Evolutionary conservation across 2,797 vertebrate genomes (phyloP).

Genomic region (Hydrolagus colliei): DNA sequence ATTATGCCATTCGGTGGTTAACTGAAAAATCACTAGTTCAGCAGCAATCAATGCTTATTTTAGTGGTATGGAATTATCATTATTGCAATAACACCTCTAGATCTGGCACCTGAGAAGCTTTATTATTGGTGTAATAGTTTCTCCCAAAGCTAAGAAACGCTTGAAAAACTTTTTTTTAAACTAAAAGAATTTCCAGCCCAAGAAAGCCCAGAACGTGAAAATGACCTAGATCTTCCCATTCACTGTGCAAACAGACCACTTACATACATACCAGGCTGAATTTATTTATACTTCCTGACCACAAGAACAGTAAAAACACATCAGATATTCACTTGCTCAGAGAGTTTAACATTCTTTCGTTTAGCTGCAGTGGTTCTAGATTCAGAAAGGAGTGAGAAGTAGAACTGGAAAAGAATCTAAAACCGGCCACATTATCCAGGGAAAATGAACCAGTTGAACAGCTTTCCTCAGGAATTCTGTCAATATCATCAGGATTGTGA

Average conservation of each 20-base stretch:
- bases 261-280: not conserved
- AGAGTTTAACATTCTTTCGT: not conserved
- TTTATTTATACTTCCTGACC: not conserved
- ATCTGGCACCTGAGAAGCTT: not conserved
- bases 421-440: constrained; percentile 29
- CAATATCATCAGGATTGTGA: constrained; percentile 15
- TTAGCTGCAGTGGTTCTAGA: constrained; percentile 41
- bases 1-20: too few species aligned
- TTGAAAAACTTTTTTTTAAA: not conserved
- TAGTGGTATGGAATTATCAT: not conserved
- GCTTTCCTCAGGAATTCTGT: constrained; percentile 28
- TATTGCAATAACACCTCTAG: not conserved
- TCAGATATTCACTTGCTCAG: not conserved
- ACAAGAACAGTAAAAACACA: not conserved
- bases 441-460: constrained; percentile 27
- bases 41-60: not conserved
- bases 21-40: too few species aligned
- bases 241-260: not conserved
- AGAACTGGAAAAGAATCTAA: not conserved
- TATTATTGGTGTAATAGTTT: not conserved
- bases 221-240: not conserved
- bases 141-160: not conserved
- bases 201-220: not conserved
- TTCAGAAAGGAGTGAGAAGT: constrained; percentile 35
- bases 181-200: not conserved